Evolutionary conservation across 1,140 invertebrate species (phyloP), one percentile per base, ranked within the genome.

Genomic region (Drosophila suzukii): DNA sequence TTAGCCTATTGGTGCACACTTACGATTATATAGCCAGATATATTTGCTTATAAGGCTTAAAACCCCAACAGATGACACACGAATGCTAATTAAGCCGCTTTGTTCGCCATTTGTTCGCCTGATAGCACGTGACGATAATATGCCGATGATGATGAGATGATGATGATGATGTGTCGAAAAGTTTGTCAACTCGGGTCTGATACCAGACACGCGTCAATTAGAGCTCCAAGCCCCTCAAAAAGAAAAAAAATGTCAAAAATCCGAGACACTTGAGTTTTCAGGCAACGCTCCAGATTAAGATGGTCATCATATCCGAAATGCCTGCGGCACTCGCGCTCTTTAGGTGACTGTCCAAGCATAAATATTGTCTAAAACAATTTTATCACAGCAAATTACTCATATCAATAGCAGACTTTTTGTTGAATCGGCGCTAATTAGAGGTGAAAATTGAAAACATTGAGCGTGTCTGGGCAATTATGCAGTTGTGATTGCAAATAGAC

Each of bases 381-480:
- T 43, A 65, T 63, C 38, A 67, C 61, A 27, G 63, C 61, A 74
- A 78, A 88, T 86, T 72, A 75, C 57, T 66, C 79, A 67, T 67
- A 72, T 65, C 73, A 66, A 70, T 44, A 76, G 44, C 59, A 63
- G 66, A 53, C 65, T 51, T 51, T 51, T 51, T 60, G 50, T 59
- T 43, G 58, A 65, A 32, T 54, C 61, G 70, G 55, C 79, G 82
- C 70, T 86, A 86, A 88, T 85, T 85, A 78, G 55, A 88, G 83
- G 82, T 78, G 82, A 85, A 82, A 85, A 85, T 86, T 82, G 75
- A 86, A 82, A 88, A 76, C 78, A 86, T 79, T 79, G 83, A 78
- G 60, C 82, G 82, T 88, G 82, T 44, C 75, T 62, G 79, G 65
- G 58, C 83, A 86, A 86, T 86, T 86, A 86, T 86, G 78, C 70